phyloP scores from a whole-genome alignment of 2,113 vertebrate genomes.

The Aspidoscelis tigris region DNA sequence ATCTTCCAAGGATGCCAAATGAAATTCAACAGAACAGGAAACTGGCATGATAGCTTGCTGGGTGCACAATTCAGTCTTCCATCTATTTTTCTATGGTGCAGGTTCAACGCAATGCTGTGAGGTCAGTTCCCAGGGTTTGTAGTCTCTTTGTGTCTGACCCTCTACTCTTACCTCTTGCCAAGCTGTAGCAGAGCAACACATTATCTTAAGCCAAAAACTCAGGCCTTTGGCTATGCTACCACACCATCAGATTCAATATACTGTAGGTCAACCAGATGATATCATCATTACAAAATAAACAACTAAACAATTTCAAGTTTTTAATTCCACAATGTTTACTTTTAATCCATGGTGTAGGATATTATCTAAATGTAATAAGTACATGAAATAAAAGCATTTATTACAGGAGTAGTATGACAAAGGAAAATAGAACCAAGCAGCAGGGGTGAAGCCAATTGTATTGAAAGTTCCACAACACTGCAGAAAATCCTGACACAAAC shows the following conservation, averaged over 20 bases:
- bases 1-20: background rate
- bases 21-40: conserved; percentile 11
- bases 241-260: background rate
- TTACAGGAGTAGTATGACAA: background rate
- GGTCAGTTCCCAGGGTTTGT: background rate
- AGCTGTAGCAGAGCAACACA: background rate
- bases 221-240: background rate
- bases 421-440: background rate
- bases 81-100: background rate
- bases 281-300: background rate
- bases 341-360: too few relatives aligned
- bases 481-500: background rate
- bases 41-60: background rate
- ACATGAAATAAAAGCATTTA: background rate
- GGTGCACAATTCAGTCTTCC: background rate
- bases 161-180: background rate
- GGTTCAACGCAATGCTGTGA: background rate
- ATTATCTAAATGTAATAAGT: too few relatives aligned
- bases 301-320: background rate
- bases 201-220: background rate
- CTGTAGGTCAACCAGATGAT: background rate
- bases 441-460: too few relatives aligned
- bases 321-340: background rate
- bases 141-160: background rate
- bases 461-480: too few relatives aligned